A percentile compares a stretch with the other conserved stretches of the same genome.
These are phyloP conservation scores for Cephus cinctus DNA, from an alignment of 1,140 invertebrate genomes.

Conservation along the genomic window DNA sequence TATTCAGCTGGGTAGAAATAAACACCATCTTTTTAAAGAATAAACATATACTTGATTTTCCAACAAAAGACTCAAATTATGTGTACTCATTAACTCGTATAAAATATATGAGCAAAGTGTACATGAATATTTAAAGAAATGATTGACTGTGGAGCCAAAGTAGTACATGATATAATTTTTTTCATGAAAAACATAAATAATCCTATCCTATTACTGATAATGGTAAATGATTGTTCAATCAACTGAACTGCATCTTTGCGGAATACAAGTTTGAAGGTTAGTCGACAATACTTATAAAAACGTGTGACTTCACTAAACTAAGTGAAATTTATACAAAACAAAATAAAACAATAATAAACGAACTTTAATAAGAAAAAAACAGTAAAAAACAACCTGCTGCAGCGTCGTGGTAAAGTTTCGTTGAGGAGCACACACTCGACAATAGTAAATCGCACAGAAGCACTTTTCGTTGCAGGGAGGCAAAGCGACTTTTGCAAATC, in stretches of 20 bases:
- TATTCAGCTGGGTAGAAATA: background rate
- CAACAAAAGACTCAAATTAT: background rate
- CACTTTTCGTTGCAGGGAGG: no score
- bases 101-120: background rate
- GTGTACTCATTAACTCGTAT: background rate
- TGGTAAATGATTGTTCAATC: no score
- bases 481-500: no score
- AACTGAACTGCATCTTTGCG: no score
- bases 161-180: background rate
- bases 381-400: background rate
- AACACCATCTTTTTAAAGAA: background rate
- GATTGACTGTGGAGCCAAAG: background rate
- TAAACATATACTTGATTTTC: background rate
- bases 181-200: no score
- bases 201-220: no score
- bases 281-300: background rate
- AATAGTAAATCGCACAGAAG: no score
- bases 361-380: background rate
- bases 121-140: background rate
- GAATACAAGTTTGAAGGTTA: constrained; percentile 5
- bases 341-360: background rate
- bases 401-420: no score
- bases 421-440: no score
- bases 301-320: background rate
- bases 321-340: background rate